Conservation (phyloP, 2,797 vertebrate species). For the Halcyon badia region DNA sequence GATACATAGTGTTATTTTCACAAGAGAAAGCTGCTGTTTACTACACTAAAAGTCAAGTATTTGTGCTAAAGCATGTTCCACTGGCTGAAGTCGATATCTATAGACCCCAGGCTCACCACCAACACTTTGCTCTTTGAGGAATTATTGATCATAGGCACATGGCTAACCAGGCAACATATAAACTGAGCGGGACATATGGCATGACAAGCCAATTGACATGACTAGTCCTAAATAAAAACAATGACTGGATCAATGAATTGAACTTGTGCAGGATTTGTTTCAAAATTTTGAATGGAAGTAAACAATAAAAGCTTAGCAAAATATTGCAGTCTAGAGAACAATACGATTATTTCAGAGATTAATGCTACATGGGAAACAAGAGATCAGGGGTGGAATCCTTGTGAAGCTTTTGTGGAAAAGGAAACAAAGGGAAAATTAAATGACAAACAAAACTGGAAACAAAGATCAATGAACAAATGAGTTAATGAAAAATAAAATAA, state of each 20-base stretch:
- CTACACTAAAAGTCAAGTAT: not conserved
- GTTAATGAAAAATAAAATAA: not conserved
- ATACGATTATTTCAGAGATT: not conserved
- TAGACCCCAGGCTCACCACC: not conserved
- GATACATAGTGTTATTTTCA: not conserved
- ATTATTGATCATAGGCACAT: not conserved
- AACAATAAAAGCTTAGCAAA: not conserved
- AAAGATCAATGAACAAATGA: not conserved
- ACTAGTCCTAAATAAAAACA: not conserved
- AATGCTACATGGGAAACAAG: not conserved
- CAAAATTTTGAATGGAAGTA: not conserved
- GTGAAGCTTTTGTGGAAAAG: not conserved
- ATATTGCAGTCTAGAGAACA: not conserved
- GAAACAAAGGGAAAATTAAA: not conserved
- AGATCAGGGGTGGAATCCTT: not conserved
- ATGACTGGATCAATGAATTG: not conserved
- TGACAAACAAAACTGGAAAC: not conserved
- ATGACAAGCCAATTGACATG: not conserved
- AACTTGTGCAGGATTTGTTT: not conserved
- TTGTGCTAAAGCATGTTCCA: no score
- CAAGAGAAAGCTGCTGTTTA: not conserved
- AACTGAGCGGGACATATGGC: not conserved
- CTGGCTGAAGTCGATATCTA: no score
- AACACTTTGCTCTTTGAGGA: not conserved
- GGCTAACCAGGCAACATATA: not conserved